Evolutionary conservation across 2,888 invertebrate genomes (phyloP), one percentile per base, ranked within the genome.

Genomic region (Chrysolina haemoptera): DNA sequence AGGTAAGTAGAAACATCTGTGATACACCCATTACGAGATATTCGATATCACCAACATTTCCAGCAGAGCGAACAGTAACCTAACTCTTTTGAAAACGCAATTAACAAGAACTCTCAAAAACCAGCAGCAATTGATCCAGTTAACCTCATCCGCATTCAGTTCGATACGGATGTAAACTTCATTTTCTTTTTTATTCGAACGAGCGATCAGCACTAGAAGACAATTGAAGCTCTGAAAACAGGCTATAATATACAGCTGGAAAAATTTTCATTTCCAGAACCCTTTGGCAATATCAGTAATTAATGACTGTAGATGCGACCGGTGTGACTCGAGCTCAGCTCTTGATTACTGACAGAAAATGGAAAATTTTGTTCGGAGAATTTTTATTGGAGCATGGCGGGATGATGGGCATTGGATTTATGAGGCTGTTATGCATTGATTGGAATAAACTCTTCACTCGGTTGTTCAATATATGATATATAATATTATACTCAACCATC

Each of bases 161-260:
- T 2, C 20, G 12, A 20, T 14, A 20, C 22, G 12, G 20, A 53
- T 53, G 18, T 20, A 14, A 53, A 53, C 20, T 53, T 53, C 18
- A 20, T 53, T 20, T 53, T 53, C 35, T 27, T 27, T 59, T 59
- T 59, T 35, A 50, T 50, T 16, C 18, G 53, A 53, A 20, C 53
- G 53, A 53, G 27, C 35, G 59, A 35, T 35, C 14, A 14, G 59
- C 59, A 35, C 8, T 27, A n/a, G 14, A 16, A 59, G 59, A 59
- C 27, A 59, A 59, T 59, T 27, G 59, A n/a, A 35, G 6, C 27
- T 59, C 35, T 35, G 12, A 9, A 53, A 53, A 53, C 20, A 53
- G 16, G 55, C 22, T 10, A 12, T 55, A 18, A 20, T 55, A 18
- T 55, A 55, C 18, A 18, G 11, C 5, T 18, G 20, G 12, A 55